Percentiles rank a stretch among this genome's conserved stretches.
Evolutionary conservation across 1,140 invertebrate genomes (phyloP).

Genomic region (Olivierus martensii): DNA sequence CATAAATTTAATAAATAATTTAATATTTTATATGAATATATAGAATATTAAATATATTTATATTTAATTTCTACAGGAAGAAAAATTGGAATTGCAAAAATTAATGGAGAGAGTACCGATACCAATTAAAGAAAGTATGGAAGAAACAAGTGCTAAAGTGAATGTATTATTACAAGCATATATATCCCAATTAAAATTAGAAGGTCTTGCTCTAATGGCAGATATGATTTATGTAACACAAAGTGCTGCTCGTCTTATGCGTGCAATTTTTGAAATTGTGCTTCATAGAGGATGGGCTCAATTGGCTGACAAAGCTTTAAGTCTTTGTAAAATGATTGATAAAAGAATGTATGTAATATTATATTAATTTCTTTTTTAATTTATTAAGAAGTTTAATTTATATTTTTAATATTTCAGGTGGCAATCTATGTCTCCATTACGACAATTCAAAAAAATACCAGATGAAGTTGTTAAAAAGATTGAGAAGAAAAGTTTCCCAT

Average conservation of each 20-base stretch:
- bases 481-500: constrained; percentile 94
- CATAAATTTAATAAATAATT: constrained; percentile 2
- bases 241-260: constrained; percentile 83
- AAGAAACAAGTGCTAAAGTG: constrained; percentile 95
- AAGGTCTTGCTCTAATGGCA: constrained; percentile 95
- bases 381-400: no score
- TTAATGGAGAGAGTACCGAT: constrained; percentile 96
- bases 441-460: constrained; percentile 96
- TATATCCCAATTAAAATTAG: constrained; percentile 95
- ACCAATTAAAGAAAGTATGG: constrained; percentile 97
- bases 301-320: constrained; percentile 85
- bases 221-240: constrained; percentile 99
- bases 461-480: constrained; percentile 96
- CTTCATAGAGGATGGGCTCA: constrained; percentile 89
- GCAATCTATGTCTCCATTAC: constrained; percentile 97
- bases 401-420: constrained; percentile 44
- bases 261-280: constrained; percentile 96
- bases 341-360: constrained; percentile 55
- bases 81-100: constrained; percentile 94
- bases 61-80: constrained; percentile 44
- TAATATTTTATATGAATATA: neutral
- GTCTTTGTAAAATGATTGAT: constrained; percentile 98
- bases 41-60: constrained; percentile 2
- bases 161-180: constrained; percentile 93
- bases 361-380: neutral